Conservation (phyloP, 2,888 invertebrate genomes). For the Minunthozetes semirufus region DNA sequence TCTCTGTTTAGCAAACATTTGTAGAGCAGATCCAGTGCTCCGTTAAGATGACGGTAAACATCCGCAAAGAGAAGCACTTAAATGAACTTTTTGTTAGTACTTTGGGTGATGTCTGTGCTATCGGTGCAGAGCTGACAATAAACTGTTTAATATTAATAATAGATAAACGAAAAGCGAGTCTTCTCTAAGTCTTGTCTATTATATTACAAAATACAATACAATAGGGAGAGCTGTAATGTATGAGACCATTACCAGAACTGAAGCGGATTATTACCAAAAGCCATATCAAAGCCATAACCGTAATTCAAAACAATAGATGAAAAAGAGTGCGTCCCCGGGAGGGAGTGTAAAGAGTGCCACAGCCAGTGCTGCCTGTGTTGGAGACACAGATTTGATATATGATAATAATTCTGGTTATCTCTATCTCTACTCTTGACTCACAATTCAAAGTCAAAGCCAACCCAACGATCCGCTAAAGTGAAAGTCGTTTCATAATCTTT, state of each 20-base stretch:
- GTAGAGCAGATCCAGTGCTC: background rate
- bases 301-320: slow-evolving; percentile 19
- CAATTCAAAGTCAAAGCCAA: background rate
- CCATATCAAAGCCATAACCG: background rate
- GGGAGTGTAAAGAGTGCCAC: background rate
- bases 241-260: background rate
- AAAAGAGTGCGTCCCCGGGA: background rate
- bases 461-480: background rate
- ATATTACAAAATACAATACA: background rate
- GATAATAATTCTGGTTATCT: background rate
- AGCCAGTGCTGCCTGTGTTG: background rate
- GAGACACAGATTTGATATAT: background rate
- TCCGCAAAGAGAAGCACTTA: background rate
- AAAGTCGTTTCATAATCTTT: background rate
- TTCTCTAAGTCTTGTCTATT: background rate
- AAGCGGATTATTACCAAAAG: background rate
- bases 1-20: slow-evolving; percentile 3
- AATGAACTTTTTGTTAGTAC: background rate
- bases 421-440: background rate
- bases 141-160: slow-evolving; percentile 13
- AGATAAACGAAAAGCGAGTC: background rate
- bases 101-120: background rate
- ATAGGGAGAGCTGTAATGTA: background rate
- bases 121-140: background rate
- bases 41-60: slow-evolving; percentile 19